Evolutionary conservation across 2,113 vertebrate genomes (phyloP), one percentile per base, ranked within the genome.

Genomic region (Mellivora capensis): DNA sequence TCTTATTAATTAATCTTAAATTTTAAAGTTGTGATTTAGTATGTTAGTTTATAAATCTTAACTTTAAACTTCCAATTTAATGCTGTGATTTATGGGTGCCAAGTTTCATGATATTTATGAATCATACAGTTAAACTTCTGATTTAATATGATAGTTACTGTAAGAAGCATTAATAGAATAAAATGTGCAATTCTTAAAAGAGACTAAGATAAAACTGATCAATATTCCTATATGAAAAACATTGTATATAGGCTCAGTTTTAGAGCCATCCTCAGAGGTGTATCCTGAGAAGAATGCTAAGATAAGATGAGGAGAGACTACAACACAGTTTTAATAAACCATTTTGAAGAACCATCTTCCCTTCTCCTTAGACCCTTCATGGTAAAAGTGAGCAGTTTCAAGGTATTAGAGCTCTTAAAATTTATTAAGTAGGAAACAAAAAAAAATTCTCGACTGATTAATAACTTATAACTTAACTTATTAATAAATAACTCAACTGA

Each of bases 1-100:
- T 98, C 81, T 74, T 98, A 97, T 98, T 98, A 37, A 98, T 98
- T 98, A 98, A 98, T 97, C 62, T 87, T 94, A 97, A 97, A 98
- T 93, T 98, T 98, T 82, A 98, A 98, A 97, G 87, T 96, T 96
- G 64, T 97, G 95, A 98, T 98, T 98, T 98, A 98, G 80, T 98
- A 86, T 96, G 83, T 97, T 96, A 98, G 93, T 98, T 96, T 96
- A 98, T 98, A 98, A 98, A 98, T 98, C 96, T 98, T 97, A 89
- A 92, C 92, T 90, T 98, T 98, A 98, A 98, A 98, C 29, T 98
- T 98, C 80, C 97, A 97, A 85, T 98, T 98, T 98, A 89, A 67
- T 97, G 88, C 90, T 52, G 10, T 98, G 95, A 98, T 98, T 98
- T 98, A 98, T 98, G 80, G 82, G 77, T n/a, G 84, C 47, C 91